Evolutionary conservation across 2,113 vertebrate species (phyloP).

Genomic region (Chloebia gouldiae): DNA sequence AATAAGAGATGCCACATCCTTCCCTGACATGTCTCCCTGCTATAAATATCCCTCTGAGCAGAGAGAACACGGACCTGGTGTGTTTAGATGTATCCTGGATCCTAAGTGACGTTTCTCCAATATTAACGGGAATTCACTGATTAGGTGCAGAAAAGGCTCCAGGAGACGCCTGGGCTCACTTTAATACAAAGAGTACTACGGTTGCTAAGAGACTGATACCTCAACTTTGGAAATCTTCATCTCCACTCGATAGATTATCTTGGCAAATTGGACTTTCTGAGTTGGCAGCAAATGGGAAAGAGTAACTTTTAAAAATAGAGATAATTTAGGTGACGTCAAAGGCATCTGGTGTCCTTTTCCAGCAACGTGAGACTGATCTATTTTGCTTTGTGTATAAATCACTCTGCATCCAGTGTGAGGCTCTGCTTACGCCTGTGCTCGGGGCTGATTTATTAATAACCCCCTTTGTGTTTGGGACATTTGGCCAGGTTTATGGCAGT

Average conservation of each 20-base stretch:
- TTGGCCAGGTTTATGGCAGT: neutral
- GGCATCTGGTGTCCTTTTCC: conserved; percentile 60
- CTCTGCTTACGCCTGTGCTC: neutral
- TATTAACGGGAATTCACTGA: conserved; percentile 20
- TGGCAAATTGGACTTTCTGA: conserved; percentile 58
- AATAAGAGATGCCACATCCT: conserved; percentile 20
- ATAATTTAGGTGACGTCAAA: conserved; percentile 61
- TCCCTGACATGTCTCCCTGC: conserved; percentile 21
- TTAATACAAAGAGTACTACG: conserved; percentile 61
- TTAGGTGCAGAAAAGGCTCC: conserved; percentile 32
- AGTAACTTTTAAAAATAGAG: conserved; percentile 65
- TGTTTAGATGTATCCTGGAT: neutral
- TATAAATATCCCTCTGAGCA: conserved; percentile 23
- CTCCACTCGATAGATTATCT: conserved; percentile 29
- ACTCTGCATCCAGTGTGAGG: neutral
- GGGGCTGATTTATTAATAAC: neutral
- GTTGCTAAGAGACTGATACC: conserved; percentile 70
- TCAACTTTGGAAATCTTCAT: conserved; percentile 65
- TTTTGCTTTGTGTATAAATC: conserved; percentile 57
- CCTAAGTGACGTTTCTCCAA: neutral
- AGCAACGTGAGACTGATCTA: conserved; percentile 41
- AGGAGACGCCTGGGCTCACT: conserved; percentile 8
- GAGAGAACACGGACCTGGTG: neutral
- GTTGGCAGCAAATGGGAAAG: conserved; percentile 57
- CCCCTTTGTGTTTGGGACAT: neutral